phyloP scores from a whole-genome alignment of 2,888 invertebrate genomes.

The Pedicia rivosa region DNA sequence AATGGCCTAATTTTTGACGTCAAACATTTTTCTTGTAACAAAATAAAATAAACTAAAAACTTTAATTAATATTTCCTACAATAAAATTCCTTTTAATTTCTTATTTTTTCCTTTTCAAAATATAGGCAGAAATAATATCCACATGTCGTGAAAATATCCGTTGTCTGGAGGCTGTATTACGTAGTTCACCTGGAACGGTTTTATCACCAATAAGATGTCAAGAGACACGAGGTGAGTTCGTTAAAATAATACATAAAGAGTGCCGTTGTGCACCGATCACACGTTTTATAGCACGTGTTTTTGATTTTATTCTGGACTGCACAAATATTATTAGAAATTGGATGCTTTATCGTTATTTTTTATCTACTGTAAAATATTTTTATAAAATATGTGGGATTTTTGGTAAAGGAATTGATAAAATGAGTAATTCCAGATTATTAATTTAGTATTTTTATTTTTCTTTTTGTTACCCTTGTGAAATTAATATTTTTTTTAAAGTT shows the following conservation, averaged over 20 bases:
- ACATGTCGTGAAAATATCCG: constrained; percentile 77
- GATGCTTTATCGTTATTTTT: constrained; percentile 23
- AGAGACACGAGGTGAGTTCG: constrained; percentile 42
- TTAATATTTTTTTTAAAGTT: too few species aligned
- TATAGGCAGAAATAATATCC: constrained; percentile 72
- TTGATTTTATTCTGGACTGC: constrained; percentile 25
- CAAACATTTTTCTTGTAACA: too few species aligned
- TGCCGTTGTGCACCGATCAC: constrained; percentile 30
- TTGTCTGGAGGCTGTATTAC: constrained; percentile 55
- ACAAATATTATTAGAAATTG: constrained; percentile 25
- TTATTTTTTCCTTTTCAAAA: too few species aligned
- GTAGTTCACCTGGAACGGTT: constrained; percentile 33
- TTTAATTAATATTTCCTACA: too few species aligned
- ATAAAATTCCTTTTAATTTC: constrained; percentile 3
- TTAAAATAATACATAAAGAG: constrained; percentile 14
- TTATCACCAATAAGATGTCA: constrained; percentile 37
- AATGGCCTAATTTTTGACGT: too few species aligned
- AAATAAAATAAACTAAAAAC: too few species aligned
- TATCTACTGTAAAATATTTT: constrained; percentile 16
- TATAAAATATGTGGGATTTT: constrained; percentile 5
- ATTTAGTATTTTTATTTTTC: too few species aligned
- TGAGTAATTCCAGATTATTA: neutral
- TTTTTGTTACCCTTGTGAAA: too few species aligned
- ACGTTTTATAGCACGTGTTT: constrained; percentile 26
- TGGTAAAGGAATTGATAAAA: constrained; percentile 2